Conservation (phyloP, 2,888 invertebrate species). For the Blera fallax region DNA sequence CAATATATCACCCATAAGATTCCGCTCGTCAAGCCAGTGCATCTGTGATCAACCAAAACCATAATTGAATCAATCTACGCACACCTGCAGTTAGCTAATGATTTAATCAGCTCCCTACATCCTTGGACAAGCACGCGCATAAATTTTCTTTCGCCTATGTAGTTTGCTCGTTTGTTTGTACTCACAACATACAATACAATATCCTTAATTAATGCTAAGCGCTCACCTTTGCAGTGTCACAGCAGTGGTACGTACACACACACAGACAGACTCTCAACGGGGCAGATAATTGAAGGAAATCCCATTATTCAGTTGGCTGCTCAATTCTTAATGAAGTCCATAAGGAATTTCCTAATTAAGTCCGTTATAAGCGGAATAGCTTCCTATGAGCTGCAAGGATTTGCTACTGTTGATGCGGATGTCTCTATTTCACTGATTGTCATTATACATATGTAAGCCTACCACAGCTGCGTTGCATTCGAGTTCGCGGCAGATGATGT, state of each 20-base stretch:
- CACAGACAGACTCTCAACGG: not conserved
- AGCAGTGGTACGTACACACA: not conserved
- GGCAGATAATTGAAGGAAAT: conserved; percentile 45
- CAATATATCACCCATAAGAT: not conserved
- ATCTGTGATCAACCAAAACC: conserved; percentile 21
- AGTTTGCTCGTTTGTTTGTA: not conserved
- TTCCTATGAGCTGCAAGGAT: not conserved
- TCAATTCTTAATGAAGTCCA: conserved; percentile 53
- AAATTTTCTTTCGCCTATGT: not conserved
- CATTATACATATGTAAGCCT: not conserved
- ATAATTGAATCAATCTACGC: conserved; percentile 41
- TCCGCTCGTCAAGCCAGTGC: not conserved
- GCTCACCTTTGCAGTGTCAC: conserved; percentile 8
- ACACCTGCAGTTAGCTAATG: conserved; percentile 31
- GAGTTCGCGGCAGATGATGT: not conserved
- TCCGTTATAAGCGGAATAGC: not conserved
- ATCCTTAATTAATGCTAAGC: conserved; percentile 3
- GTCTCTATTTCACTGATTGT: not conserved
- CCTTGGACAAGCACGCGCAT: conserved; percentile 8
- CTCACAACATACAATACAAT: not conserved
- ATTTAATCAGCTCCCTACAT: conserved; percentile 40
- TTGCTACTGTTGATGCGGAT: not conserved
- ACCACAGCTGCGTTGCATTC: not conserved
- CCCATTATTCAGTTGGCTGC: conserved; percentile 41
- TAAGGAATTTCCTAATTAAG: conserved; percentile 56